These are phyloP conservation scores for Actinia equina DNA, from an alignment of 64 coral and sea anemone genomes.

Conservation along the genomic window DNA sequence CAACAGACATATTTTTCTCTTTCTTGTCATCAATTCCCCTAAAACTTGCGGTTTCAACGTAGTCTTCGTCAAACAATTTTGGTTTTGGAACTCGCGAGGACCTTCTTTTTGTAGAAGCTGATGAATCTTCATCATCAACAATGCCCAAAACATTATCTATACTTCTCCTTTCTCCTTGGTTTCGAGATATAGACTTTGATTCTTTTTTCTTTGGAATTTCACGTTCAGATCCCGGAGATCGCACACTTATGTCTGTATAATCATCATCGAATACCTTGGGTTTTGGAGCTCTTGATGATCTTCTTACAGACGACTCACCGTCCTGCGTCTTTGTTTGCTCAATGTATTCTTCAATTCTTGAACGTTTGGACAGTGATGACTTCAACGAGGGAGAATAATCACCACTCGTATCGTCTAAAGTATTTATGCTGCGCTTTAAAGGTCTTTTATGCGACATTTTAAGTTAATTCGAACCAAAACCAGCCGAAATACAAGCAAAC, in stretches of 20 bases:
- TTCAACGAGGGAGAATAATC: not conserved
- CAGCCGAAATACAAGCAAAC: not conserved
- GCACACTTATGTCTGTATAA: not conserved
- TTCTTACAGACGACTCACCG: not conserved
- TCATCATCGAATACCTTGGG: constrained; percentile 61
- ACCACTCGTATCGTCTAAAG: not conserved
- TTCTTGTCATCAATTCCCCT: not conserved
- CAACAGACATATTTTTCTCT: constrained; percentile 3
- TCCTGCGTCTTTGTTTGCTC: not conserved
- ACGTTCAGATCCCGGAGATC: not conserved
- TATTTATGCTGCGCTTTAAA: not conserved
- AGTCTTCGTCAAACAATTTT: constrained; percentile 52
- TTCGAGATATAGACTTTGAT: not conserved
- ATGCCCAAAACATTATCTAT: not conserved
- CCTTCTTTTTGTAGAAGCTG: not conserved
- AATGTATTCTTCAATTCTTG: constrained; percentile 5
- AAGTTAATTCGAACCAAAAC: not conserved
- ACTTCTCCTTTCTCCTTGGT: not conserved
- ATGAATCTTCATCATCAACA: not conserved
- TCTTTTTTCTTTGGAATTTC: not conserved
- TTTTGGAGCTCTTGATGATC: constrained; percentile 65
- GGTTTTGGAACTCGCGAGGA: constrained; percentile 61
- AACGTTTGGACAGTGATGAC: not conserved
- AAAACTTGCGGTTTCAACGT: not conserved
- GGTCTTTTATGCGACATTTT: constrained; percentile 16